These are phyloP conservation scores for Ochropacha duplaris DNA, from an alignment of 2,888 invertebrate genomes.

Conservation along the genomic window DNA sequence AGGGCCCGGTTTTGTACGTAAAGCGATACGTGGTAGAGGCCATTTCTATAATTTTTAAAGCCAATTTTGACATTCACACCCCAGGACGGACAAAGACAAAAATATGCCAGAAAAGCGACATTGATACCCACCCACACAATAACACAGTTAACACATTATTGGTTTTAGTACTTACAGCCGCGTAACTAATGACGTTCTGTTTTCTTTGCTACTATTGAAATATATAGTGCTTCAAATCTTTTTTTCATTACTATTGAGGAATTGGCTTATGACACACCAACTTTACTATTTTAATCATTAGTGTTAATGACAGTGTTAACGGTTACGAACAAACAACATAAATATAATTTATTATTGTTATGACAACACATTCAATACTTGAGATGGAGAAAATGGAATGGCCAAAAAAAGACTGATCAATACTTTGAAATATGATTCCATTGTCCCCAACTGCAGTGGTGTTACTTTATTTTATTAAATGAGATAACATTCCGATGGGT, in stretches of 20 bases:
- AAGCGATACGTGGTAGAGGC: constrained; percentile 92
- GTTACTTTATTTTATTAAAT: constrained; percentile 50
- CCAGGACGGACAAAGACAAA: constrained; percentile 44
- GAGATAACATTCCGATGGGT: constrained; percentile 38
- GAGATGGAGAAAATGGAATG: constrained; percentile 40
- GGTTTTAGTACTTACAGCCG: constrained; percentile 37
- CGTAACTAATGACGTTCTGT: neutral
- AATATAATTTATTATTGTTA: constrained; percentile 52
- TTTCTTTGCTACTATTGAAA: neutral
- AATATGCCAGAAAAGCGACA: constrained; percentile 68
- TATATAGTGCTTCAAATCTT: neutral
- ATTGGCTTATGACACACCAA: constrained; percentile 40
- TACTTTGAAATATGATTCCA: constrained; percentile 10
- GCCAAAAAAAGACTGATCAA: neutral
- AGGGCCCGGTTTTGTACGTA: constrained; percentile 93
- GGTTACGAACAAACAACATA: constrained; percentile 57
- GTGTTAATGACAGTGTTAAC: constrained; percentile 70
- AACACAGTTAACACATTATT: constrained; percentile 40
- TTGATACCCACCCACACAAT: constrained; percentile 45
- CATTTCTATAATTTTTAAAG: constrained; percentile 83
- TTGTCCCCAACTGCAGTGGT: constrained; percentile 39
- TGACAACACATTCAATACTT: constrained; percentile 45
- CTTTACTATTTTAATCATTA: constrained; percentile 26
- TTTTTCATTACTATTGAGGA: neutral
- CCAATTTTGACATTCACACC: constrained; percentile 77